Conservation (phyloP, 2,797 vertebrate genomes). For the Parotocinclus haroldoi region DNA sequence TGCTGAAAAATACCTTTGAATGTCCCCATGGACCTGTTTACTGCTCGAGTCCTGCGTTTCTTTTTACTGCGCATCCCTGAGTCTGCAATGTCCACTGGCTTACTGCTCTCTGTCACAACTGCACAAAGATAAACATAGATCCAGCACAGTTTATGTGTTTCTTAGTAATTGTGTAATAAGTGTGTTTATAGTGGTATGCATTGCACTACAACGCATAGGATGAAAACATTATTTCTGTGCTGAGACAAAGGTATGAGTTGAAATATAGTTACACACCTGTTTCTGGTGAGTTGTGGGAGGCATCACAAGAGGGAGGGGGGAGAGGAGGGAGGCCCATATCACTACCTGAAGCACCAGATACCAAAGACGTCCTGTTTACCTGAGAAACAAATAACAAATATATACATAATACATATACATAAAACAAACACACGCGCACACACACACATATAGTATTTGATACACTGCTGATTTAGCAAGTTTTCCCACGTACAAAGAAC, state of each 20-base stretch:
- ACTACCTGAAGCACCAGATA: conserved; percentile 63
- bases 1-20: conserved; percentile 79
- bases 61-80: conserved; percentile 83
- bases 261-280: conserved; percentile 9
- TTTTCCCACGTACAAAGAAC: too few relatives aligned
- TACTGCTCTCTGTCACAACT: conserved; percentile 83
- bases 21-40: conserved; percentile 80
- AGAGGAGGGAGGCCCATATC: conserved; percentile 29
- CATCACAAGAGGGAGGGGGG: conserved; percentile 49
- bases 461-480: too few relatives aligned
- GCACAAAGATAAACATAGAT: conserved; percentile 24
- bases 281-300: conserved; percentile 59
- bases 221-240: too few relatives aligned
- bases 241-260: background rate
- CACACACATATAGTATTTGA: too few relatives aligned
- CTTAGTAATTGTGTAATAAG: background rate
- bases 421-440: too few relatives aligned
- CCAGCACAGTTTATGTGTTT: background rate
- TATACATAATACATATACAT: too few relatives aligned
- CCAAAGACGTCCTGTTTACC: conserved; percentile 56
- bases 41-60: conserved; percentile 82
- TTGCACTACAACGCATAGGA: too few relatives aligned
- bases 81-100: conserved; percentile 81
- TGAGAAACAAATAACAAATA: conserved; percentile 27
- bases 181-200: background rate